Percentiles rank a stretch among this genome's conserved stretches.
Conservation (phyloP, 2,113 vertebrate genomes). For the Leptobrachium ailaonicum region DNA sequence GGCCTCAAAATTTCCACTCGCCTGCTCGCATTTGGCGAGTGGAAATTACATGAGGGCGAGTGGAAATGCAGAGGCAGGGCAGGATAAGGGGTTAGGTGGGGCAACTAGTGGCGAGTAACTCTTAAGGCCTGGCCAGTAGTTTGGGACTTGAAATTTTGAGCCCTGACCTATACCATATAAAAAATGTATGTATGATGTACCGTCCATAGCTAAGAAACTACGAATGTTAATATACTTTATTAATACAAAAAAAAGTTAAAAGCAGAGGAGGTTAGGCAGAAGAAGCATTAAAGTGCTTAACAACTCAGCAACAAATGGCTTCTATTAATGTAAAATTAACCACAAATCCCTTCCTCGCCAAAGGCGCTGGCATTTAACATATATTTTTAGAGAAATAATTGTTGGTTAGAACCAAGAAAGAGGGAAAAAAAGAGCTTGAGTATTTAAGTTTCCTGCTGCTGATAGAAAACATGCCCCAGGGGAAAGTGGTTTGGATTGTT, state of each 20-base stretch:
- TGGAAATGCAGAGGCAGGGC: too few species aligned
- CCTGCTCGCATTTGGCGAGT: too few species aligned
- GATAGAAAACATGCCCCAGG: background rate
- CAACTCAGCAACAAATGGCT: background rate
- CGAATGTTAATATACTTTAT: background rate
- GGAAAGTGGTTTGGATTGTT: background rate
- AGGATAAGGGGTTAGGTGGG: too few species aligned
- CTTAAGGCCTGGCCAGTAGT: too few species aligned
- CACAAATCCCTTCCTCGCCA: background rate
- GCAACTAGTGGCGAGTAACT: too few species aligned
- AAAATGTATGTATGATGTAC: too few species aligned
- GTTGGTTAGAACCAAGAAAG: background rate
- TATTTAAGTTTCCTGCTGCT: constrained; percentile 1
- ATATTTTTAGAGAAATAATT: background rate
- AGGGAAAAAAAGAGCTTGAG: too few species aligned
- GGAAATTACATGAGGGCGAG: too few species aligned
- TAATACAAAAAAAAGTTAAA: background rate
- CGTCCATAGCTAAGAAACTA: background rate
- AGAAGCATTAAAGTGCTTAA: background rate
- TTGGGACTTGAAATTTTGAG: too few species aligned
- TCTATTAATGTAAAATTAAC: constrained; percentile 6
- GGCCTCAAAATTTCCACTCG: background rate
- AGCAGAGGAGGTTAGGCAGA: background rate
- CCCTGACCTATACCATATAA: background rate
- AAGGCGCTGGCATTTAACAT: background rate